A percentile compares a stretch with the other conserved stretches of the same genome.
phyloP scores from a whole-genome alignment of 2,888 invertebrate genomes.

The Tetrapedia diversipes region DNA sequence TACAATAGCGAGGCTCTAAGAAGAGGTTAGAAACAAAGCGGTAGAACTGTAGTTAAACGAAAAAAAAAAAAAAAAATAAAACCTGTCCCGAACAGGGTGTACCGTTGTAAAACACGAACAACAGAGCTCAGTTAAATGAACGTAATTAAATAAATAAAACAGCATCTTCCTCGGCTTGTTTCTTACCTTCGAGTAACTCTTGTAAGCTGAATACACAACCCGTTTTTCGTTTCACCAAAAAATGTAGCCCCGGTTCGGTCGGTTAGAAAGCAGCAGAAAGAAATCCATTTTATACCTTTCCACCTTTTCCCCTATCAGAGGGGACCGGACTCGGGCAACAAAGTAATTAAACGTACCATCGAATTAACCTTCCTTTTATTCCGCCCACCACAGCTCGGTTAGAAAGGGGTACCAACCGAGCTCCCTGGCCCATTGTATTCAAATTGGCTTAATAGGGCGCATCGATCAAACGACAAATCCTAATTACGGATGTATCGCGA shows the following conservation, averaged over 20 bases:
- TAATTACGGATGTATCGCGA: constrained; percentile 41
- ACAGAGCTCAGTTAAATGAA: too few relatives aligned
- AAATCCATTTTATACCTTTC: not conserved
- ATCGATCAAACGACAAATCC: constrained; percentile 47
- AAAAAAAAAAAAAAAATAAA: too few relatives aligned
- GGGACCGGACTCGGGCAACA: not conserved
- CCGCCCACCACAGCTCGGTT: constrained; percentile 3
- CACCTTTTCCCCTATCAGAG: not conserved
- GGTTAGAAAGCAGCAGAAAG: not conserved
- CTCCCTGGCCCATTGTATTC: constrained; percentile 44
- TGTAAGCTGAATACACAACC: not conserved
- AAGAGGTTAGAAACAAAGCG: too few relatives aligned
- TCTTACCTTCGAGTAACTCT: too few relatives aligned
- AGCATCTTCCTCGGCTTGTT: too few relatives aligned
- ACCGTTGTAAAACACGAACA: not conserved
- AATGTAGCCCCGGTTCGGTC: not conserved
- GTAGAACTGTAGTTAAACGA: too few relatives aligned
- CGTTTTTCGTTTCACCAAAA: not conserved
- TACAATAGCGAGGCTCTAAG: too few relatives aligned
- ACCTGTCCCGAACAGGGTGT: not conserved
- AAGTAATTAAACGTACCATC: constrained; percentile 25
- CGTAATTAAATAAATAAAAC: not conserved
- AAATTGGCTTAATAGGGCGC: constrained; percentile 46
- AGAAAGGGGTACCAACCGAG: constrained; percentile 2
- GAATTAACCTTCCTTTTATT: constrained; percentile 2